Percentiles rank a stretch among this genome's conserved stretches.
These are phyloP conservation scores for Phylloscopus trochiloides DNA, from an alignment of 2,113 vertebrate genomes.

Conservation along the genomic window DNA sequence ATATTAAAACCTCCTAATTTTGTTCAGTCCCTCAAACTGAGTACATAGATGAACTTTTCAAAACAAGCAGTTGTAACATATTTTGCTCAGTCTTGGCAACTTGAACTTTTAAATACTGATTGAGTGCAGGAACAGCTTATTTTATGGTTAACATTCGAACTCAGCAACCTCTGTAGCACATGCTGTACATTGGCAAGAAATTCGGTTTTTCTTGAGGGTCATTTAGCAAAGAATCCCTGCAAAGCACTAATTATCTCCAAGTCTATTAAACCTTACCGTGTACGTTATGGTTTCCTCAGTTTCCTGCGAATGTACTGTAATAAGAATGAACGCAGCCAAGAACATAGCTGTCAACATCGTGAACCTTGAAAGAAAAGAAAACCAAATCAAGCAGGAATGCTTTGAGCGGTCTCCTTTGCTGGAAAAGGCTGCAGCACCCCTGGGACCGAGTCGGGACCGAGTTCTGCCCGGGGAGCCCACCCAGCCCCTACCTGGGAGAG, in stretches of 20 bases:
- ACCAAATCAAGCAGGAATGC: neutral
- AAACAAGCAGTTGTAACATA: neutral
- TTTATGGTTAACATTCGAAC: neutral
- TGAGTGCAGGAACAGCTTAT: neutral
- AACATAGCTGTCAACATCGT: constrained; percentile 86
- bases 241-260: constrained; percentile 24
- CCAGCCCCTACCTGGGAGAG: neutral
- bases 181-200: neutral
- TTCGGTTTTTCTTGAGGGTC: neutral
- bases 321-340: constrained; percentile 83
- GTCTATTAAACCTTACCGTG: constrained; percentile 82
- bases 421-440: neutral
- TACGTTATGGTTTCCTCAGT: constrained; percentile 90
- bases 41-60: neutral
- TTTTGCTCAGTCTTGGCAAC: neutral
- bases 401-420: neutral
- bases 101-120: neutral
- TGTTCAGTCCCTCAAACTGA: neutral
- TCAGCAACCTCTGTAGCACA: neutral
- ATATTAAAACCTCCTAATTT: neutral
- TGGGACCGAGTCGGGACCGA: neutral
- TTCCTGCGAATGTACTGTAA: constrained; percentile 83
- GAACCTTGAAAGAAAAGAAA: constrained; percentile 71
- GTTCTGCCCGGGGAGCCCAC: neutral
- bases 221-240: constrained; percentile 37